phyloP scores from a whole-genome alignment of 2,888 invertebrate genomes.

The Fragum whitleyi region DNA sequence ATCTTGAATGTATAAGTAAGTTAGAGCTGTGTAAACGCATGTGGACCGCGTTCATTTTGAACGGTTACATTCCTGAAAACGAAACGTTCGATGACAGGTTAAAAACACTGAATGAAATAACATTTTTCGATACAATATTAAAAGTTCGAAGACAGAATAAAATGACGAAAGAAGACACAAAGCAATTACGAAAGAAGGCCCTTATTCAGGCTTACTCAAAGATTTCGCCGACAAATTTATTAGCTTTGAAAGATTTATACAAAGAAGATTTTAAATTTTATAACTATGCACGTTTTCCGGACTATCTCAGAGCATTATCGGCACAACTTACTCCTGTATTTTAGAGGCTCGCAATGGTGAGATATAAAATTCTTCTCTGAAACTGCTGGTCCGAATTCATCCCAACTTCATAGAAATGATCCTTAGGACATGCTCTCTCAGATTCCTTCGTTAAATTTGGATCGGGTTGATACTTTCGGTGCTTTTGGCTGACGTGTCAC shows the following conservation, averaged over 20 bases:
- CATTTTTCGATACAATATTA: conserved; percentile 28
- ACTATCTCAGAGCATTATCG: neutral
- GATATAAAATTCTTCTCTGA: no score
- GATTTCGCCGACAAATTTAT: conserved; percentile 39
- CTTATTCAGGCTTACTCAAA: conserved; percentile 50
- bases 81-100: conserved; percentile 33
- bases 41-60: conserved; percentile 68
- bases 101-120: neutral
- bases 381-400: no score
- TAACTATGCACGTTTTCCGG: conserved; percentile 44
- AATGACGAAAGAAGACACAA: conserved; percentile 38
- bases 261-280: conserved; percentile 61
- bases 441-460: no score
- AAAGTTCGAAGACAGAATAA: conserved; percentile 27
- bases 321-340: no score
- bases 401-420: no score
- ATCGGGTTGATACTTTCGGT: no score
- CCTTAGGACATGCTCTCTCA: no score
- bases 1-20: conserved; percentile 35
- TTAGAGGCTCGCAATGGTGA: no score
- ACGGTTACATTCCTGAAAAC: conserved; percentile 66
- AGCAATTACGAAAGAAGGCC: conserved; percentile 44
- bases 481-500: no score
- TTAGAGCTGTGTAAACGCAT: conserved; percentile 48
- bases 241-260: conserved; percentile 48